phyloP scores from a whole-genome alignment of 2,113 vertebrate genomes.

The Diadophis punctatus region DNA sequence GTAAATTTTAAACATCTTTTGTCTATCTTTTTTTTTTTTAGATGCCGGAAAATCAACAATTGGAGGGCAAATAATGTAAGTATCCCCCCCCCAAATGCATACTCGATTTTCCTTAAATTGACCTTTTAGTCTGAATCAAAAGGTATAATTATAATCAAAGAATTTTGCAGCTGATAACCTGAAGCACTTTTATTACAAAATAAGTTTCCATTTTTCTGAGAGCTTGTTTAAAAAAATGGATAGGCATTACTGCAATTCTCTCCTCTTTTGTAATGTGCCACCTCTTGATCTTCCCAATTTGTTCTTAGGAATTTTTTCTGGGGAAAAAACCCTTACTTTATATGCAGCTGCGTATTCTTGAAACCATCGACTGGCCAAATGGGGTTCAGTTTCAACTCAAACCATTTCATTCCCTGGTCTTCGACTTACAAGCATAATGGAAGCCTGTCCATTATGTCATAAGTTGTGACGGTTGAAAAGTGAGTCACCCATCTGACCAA shows the following conservation, averaged over 20 bases:
- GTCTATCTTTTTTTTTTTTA: conserved; percentile 53
- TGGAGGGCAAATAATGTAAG: conserved; percentile 99
- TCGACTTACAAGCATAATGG: no score
- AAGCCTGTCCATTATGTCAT: no score
- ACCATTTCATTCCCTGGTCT: background rate
- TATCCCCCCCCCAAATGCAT: conserved; percentile 4
- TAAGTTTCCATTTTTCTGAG: background rate
- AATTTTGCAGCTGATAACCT: background rate
- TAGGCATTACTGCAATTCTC: background rate
- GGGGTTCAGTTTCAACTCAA: no score
- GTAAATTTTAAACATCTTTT: background rate
- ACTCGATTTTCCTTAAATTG: background rate
- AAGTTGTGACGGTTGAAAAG: no score
- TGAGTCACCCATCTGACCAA: no score
- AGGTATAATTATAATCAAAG: background rate
- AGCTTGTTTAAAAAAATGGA: background rate
- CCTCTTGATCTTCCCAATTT: background rate
- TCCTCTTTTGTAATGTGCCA: background rate
- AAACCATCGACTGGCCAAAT: background rate
- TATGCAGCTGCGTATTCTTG: background rate
- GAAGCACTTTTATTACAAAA: background rate
- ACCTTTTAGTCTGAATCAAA: background rate
- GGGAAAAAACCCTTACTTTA: background rate
- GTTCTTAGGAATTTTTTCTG: background rate
- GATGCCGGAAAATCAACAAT: conserved; percentile 99